Evolutionary conservation across 2,113 vertebrate species (phyloP).

Genomic region (Hypomesus transpacificus): DNA sequence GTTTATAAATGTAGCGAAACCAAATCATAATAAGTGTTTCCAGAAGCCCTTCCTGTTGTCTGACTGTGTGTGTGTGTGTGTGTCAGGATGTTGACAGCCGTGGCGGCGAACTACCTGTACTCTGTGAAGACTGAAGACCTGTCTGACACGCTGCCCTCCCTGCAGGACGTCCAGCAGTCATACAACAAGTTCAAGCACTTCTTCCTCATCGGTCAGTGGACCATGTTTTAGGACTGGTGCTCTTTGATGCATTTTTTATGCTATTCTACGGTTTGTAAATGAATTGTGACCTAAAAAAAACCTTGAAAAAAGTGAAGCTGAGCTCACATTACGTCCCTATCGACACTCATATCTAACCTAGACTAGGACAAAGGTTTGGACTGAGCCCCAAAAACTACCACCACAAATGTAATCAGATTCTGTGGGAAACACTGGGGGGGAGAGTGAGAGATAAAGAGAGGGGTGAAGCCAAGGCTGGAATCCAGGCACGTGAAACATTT

Average conservation of each 20-base stretch:
- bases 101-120: slow-evolving; percentile 56
- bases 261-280: too few relatives aligned
- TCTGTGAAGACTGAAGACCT: slow-evolving; percentile 79
- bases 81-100: slow-evolving; percentile 57
- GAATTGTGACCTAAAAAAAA: too few relatives aligned
- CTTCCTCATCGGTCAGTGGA: slow-evolving; percentile 80
- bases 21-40: neutral
- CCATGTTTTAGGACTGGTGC: neutral
- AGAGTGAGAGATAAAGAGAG: too few relatives aligned
- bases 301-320: too few relatives aligned
- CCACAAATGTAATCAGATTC: too few relatives aligned
- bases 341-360: too few relatives aligned
- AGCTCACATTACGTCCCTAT: too few relatives aligned
- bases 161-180: slow-evolving; percentile 82
- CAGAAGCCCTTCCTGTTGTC: neutral
- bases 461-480: too few relatives aligned
- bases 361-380: too few relatives aligned
- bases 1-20: neutral
- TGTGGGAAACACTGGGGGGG: too few relatives aligned
- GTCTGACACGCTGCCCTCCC: slow-evolving; percentile 75
- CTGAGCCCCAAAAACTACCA: too few relatives aligned
- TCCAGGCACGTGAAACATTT: too few relatives aligned
- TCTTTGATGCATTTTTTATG: neutral
- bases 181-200: slow-evolving; percentile 84
- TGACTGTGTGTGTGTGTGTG: neutral